Evolutionary conservation across 2,888 invertebrate species (phyloP).

Genomic region (Polyommatus icarus): DNA sequence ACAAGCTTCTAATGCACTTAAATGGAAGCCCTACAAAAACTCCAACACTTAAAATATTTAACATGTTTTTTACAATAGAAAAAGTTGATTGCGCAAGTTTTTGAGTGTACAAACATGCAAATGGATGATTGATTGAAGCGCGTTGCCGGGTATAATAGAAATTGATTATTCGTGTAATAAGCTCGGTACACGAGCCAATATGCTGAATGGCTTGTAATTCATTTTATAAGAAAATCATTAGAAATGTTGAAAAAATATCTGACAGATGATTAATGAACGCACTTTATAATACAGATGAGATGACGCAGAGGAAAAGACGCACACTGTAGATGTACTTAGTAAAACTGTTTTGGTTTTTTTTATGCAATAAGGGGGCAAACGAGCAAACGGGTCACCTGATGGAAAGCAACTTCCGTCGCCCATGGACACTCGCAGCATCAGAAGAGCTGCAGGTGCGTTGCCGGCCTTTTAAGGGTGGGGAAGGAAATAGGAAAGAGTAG

Average conservation of each 20-base stretch:
- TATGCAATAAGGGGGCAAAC: no score
- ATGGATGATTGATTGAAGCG: constrained; percentile 30
- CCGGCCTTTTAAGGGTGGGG: no score
- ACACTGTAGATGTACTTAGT: not conserved
- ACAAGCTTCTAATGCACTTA: constrained; percentile 67
- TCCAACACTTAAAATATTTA: constrained; percentile 19
- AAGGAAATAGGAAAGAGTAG: no score
- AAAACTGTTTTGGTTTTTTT: not conserved
- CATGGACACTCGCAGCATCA: no score
- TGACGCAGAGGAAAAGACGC: constrained; percentile 1
- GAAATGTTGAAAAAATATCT: not conserved
- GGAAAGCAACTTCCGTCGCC: no score
- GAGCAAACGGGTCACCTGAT: no score
- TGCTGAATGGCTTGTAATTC: constrained; percentile 3
- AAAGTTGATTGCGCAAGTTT: constrained; percentile 30
- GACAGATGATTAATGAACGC: constrained; percentile 12
- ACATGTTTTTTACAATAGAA: constrained; percentile 15
- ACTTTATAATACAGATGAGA: constrained; percentile 6
- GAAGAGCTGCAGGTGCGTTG: no score
- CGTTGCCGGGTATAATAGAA: constrained; percentile 24
- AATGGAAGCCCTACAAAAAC: constrained; percentile 44
- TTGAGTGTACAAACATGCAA: constrained; percentile 30
- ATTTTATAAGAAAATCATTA: constrained; percentile 25
- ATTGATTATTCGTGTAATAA: constrained; percentile 27
- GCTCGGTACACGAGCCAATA: constrained; percentile 22